Percentiles rank a stretch among this genome's conserved stretches.
These are phyloP conservation scores for Acromyrmex heyeri DNA, from an alignment of 1,140 invertebrate genomes.

Conservation along the genomic window DNA sequence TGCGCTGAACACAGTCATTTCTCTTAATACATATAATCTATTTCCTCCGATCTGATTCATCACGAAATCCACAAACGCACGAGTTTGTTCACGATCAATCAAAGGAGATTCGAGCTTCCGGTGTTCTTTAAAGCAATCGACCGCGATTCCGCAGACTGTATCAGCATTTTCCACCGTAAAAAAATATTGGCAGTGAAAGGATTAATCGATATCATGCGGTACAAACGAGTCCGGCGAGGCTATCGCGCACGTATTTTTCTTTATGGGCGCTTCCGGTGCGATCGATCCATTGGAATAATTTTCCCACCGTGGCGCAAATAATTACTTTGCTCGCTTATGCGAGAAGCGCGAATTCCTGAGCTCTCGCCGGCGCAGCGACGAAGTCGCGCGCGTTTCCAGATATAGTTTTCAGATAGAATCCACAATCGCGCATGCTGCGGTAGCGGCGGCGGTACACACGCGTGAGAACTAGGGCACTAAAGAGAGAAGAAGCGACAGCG, in stretches of 20 bases:
- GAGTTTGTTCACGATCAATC: neutral
- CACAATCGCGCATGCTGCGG: neutral
- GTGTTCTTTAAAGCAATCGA: constrained; percentile 21
- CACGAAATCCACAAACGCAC: neutral
- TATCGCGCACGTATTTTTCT: constrained; percentile 30
- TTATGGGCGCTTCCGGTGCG: constrained; percentile 30
- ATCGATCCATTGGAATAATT: constrained; percentile 44
- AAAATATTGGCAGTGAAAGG: constrained; percentile 48
- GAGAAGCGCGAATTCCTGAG: constrained; percentile 11
- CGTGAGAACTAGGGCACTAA: constrained; percentile 72
- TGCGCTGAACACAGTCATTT: too few relatives aligned
- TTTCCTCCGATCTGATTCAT: neutral
- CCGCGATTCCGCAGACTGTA: constrained; percentile 1
- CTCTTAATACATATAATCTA: too few relatives aligned
- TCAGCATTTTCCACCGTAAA: constrained; percentile 8
- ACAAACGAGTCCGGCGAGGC: constrained; percentile 55
- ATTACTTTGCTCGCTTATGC: constrained; percentile 37
- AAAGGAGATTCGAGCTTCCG: constrained; percentile 14
- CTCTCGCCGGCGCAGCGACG: constrained; percentile 26
- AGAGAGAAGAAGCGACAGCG: constrained; percentile 70
- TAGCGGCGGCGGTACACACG: constrained; percentile 18
- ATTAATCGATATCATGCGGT: constrained; percentile 40
- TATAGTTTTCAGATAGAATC: constrained; percentile 69
- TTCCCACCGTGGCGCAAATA: constrained; percentile 45
- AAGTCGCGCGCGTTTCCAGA: constrained; percentile 53